These are phyloP conservation scores for Smittia sp. DNA, from an alignment of 2,888 invertebrate species.

Conservation along the genomic window DNA sequence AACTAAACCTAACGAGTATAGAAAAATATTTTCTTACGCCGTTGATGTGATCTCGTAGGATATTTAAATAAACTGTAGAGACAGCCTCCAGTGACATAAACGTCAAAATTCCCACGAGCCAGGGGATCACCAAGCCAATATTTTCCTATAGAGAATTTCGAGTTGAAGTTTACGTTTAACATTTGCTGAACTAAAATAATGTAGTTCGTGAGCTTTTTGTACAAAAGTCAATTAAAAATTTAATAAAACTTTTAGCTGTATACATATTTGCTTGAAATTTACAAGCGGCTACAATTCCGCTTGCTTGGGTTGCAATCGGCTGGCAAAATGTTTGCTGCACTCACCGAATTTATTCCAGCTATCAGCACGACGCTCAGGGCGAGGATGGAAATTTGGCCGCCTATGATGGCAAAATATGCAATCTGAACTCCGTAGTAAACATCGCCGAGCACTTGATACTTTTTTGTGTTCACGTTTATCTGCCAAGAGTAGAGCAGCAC, in stretches of 20 bases:
- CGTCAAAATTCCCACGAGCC: conserved; percentile 76
- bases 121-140: conserved; percentile 69
- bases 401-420: conserved; percentile 75
- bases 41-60: conserved; percentile 77
- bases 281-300: too few species aligned
- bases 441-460: conserved; percentile 67
- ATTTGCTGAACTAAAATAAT: too few species aligned
- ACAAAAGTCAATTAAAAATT: neutral
- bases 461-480: conserved; percentile 68
- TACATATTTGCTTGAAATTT: too few species aligned
- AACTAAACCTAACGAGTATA: neutral
- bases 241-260: neutral
- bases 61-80: conserved; percentile 78
- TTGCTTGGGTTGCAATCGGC: too few species aligned
- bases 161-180: too few species aligned
- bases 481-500: conserved; percentile 73
- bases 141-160: conserved; percentile 60
- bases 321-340: too few species aligned
- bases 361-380: conserved; percentile 68
- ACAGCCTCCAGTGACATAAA: conserved; percentile 78
- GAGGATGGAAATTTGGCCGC: conserved; percentile 75
- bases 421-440: conserved; percentile 80
- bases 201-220: too few species aligned
- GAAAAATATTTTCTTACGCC: conserved; percentile 58
- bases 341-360: conserved; percentile 74